Evolutionary conservation across 2,113 vertebrate genomes (phyloP).

Genomic region (Tragelaphus strepsiceros): DNA sequence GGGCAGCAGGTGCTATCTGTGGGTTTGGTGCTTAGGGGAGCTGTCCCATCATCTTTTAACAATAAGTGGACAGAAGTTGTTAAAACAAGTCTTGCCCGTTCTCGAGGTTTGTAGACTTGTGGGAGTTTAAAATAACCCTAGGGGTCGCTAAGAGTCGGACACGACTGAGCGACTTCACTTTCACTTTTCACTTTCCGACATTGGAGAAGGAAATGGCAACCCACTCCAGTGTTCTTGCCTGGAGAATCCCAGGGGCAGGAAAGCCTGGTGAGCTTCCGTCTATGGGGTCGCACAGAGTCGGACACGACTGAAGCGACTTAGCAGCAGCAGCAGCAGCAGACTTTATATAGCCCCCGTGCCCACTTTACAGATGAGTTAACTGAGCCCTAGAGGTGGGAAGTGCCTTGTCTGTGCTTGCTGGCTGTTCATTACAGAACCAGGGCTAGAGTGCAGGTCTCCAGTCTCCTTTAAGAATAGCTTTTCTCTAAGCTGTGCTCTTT

Average conservation of each 20-base stretch:
- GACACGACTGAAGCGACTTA: no score
- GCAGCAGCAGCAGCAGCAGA: neutral
- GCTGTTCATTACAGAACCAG: neutral
- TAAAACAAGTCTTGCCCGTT: neutral
- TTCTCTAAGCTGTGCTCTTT: neutral
- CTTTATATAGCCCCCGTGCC: neutral
- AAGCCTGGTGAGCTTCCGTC: no score
- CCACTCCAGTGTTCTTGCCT: no score
- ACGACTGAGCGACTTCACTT: no score
- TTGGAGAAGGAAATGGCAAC: no score
- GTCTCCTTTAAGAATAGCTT: neutral
- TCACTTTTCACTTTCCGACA: no score
- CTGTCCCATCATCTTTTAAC: neutral
- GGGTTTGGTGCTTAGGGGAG: neutral
- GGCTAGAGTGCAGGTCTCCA: neutral
- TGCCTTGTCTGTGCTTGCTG: neutral
- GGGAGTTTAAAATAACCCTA: neutral
- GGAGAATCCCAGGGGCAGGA: no score
- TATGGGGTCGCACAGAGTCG: no score
- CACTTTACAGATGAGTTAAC: slow-evolving; percentile 16
- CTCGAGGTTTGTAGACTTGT: neutral
- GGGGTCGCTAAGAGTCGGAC: no score
- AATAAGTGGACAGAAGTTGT: neutral
- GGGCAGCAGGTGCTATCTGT: neutral
- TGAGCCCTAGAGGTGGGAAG: neutral